Evolutionary conservation across 1,140 invertebrate genomes (phyloP).

Genomic region (Linepithema humile): DNA sequence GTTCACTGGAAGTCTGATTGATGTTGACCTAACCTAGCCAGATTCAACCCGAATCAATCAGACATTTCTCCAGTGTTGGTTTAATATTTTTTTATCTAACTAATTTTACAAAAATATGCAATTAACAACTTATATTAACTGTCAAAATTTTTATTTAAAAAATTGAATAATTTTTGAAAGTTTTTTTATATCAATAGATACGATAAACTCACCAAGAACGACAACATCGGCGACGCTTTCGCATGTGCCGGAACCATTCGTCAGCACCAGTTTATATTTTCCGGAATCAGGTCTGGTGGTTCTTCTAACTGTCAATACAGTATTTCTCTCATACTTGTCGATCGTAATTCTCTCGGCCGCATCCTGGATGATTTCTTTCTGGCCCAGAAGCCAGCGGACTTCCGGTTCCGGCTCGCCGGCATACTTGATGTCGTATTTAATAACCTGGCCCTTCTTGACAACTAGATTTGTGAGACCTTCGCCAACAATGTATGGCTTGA

Average conservation of each 20-base stretch:
- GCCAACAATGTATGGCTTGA: slow-evolving; percentile 96
- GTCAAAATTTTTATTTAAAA: too few relatives aligned
- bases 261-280: slow-evolving; percentile 93
- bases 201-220: slow-evolving; percentile 89
- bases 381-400: slow-evolving; percentile 92
- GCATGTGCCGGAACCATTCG: slow-evolving; percentile 93
- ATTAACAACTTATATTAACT: too few relatives aligned
- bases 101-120: too few relatives aligned
- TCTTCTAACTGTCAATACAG: slow-evolving; percentile 94
- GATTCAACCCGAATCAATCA: too few relatives aligned
- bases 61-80: too few relatives aligned
- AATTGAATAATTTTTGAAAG: too few relatives aligned
- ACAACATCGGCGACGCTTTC: slow-evolving; percentile 94
- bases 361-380: slow-evolving; percentile 90
- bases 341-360: slow-evolving; percentile 90
- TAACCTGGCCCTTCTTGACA: slow-evolving; percentile 96
- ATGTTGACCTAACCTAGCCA: too few relatives aligned
- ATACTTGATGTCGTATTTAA: slow-evolving; percentile 97
- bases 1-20: too few relatives aligned
- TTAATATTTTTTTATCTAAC: too few relatives aligned
- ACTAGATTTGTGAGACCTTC: slow-evolving; percentile 94
- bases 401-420: slow-evolving; percentile 97
- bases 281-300: slow-evolving; percentile 95
- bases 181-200: too few relatives aligned
- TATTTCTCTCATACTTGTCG: slow-evolving; percentile 96